Base-by-base conservation (phyloP, 2,113 vertebrate species). In the Nothobranchius furzeri region DNA sequence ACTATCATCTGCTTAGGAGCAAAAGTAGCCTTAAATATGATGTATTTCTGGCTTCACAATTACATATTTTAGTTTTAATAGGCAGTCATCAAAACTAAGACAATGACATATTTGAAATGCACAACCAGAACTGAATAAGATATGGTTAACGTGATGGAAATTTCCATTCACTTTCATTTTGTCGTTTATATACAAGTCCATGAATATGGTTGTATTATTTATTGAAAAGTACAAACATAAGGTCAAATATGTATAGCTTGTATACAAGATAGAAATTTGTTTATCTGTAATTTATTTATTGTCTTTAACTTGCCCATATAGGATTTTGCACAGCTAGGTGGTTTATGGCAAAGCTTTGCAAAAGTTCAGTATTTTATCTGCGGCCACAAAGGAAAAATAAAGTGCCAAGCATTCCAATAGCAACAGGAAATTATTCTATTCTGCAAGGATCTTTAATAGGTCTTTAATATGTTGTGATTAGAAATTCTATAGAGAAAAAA, bases 401-500 rank as follows among this genome's bases (percentile, higher is more conserved):
- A 63, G 47, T 24, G 25, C 47, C 37, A 17, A 17, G 48, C 65
- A 56, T 71, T 59, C 56, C 62, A 67, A 24, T 20, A 25, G 55
- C 53, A 49, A 64, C 55, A 20, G 12, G 49, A 61, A 56, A 61
- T 64, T 30, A 17, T 17, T 62, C 30, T 10, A 6, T 30, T 15
- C 64, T 63, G 42, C 47, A 9, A 48, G 37, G 47, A 63, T 76
- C 53, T 68, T 66, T 76, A 60, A 71, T 53, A 64, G 54, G 36
- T 64, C 54, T 58, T 75, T 42, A 64, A 54, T 37, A 36, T 58
- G 51, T 47, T 73, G 30, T 13, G 46, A 77, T 84, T 60, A 70
- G 61, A 75, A 81, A 65, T 54, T 57, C 45, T 51, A 30, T 79
- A 75, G 54, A 65, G 60, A 42, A 48, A 48, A 70, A 65, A 76